These are phyloP conservation scores for Pedionomus torquatus DNA, from an alignment of 2,113 vertebrate species.

Conservation along the genomic window DNA sequence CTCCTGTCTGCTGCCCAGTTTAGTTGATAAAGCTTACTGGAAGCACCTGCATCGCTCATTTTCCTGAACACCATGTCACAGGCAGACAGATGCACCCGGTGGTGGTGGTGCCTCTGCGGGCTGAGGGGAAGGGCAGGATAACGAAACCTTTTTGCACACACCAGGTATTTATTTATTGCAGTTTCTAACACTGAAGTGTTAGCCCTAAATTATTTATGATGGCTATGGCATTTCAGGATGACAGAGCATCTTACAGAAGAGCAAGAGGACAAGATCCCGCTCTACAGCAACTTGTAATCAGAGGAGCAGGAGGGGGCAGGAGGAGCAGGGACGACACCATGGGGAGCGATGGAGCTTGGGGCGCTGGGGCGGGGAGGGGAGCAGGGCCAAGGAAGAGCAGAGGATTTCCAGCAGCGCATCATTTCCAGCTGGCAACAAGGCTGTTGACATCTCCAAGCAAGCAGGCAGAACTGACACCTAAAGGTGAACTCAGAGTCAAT, in stretches of 20 bases:
- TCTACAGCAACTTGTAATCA: background rate
- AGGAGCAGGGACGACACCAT: background rate
- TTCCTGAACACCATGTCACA: accelerated
- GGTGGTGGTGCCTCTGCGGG: accelerated
- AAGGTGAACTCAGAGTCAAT: background rate
- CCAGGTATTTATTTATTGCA: background rate
- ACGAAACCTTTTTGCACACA: background rate
- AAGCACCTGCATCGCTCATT: accelerated
- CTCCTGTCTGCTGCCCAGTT: accelerated
- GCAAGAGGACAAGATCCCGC: background rate
- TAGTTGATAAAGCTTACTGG: accelerated
- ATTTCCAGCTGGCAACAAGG: background rate
- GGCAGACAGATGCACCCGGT: background rate
- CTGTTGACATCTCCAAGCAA: background rate
- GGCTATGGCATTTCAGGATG: background rate
- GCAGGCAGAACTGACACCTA: background rate
- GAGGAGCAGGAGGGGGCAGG: background rate
- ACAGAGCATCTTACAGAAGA: background rate
- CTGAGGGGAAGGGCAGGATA: background rate
- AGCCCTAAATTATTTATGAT: background rate
- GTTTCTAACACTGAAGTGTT: background rate
- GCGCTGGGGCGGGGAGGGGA: accelerated
- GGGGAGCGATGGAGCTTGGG: background rate
- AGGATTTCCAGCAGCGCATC: background rate
- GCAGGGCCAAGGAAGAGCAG: no score